These are phyloP conservation scores for Phrynocephalus versicolor DNA, from an alignment of 2,113 vertebrate species.

Conservation along the genomic window DNA sequence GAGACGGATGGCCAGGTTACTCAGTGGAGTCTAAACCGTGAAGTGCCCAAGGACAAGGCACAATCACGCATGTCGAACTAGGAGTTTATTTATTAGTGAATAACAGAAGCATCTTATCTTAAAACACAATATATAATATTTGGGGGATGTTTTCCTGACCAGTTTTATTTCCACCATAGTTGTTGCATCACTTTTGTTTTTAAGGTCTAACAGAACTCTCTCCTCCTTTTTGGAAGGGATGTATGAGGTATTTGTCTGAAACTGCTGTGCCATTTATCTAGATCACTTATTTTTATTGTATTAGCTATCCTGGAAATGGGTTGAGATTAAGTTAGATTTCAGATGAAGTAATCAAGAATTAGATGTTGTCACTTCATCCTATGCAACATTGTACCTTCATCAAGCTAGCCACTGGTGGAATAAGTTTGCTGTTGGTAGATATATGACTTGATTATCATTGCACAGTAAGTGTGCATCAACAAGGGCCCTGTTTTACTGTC, in stretches of 20 bases:
- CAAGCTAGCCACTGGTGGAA: neutral
- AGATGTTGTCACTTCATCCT: neutral
- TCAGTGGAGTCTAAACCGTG: too few relatives aligned
- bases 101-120: neutral
- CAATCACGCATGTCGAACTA: neutral
- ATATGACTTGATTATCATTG: neutral
- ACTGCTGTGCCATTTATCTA: neutral
- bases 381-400: neutral
- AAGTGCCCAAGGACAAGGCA: neutral
- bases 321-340: conserved; percentile 14
- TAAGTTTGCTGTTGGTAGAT: neutral
- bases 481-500: neutral
- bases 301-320: conserved; percentile 4
- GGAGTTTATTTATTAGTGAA: neutral
- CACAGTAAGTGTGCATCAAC: neutral
- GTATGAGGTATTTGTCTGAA: neutral
- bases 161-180: neutral
- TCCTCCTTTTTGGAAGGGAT: neutral
- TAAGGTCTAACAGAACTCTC: neutral
- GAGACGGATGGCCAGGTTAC: too few relatives aligned
- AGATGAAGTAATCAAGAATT: neutral
- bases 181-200: neutral
- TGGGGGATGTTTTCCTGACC: neutral
- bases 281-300: too few relatives aligned
- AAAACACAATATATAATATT: neutral